phyloP scores from a whole-genome alignment of 2,113 vertebrate genomes.

The Phainopepla nitens region DNA sequence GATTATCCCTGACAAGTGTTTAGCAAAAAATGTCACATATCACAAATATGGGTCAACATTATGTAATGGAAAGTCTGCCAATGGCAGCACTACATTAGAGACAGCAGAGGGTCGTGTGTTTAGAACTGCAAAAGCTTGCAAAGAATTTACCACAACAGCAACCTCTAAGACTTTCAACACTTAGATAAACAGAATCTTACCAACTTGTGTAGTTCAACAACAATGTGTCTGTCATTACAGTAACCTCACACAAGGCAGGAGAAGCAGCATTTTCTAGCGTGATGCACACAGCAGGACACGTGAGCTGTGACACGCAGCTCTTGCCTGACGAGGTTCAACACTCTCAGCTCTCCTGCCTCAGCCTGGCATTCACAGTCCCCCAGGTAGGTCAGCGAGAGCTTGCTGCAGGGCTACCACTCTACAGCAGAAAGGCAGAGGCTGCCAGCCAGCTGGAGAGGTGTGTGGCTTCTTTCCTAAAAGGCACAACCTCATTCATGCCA shows the following conservation, averaged over 20 bases:
- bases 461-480: neutral
- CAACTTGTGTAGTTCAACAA: neutral
- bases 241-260: neutral
- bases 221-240: neutral
- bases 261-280: neutral
- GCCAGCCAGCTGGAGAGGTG: neutral
- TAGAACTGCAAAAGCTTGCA: neutral
- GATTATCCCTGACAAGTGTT: slow-evolving; percentile 66
- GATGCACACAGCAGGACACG: neutral
- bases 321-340: neutral
- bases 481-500: neutral
- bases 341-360: neutral
- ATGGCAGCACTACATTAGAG: neutral
- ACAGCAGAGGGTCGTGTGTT: neutral
- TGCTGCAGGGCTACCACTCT: neutral
- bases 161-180: neutral
- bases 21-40: slow-evolving; percentile 63
- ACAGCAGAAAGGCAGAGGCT: neutral
- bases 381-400: neutral
- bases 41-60: slow-evolving; percentile 67
- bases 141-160: neutral
- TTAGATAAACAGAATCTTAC: neutral
- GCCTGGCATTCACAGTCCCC: neutral
- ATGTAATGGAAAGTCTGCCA: slow-evolving; percentile 43
- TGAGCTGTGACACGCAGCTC: neutral